Conservation (phyloP, 1,140 invertebrate genomes). For the Tetramorium simillimum region DNA sequence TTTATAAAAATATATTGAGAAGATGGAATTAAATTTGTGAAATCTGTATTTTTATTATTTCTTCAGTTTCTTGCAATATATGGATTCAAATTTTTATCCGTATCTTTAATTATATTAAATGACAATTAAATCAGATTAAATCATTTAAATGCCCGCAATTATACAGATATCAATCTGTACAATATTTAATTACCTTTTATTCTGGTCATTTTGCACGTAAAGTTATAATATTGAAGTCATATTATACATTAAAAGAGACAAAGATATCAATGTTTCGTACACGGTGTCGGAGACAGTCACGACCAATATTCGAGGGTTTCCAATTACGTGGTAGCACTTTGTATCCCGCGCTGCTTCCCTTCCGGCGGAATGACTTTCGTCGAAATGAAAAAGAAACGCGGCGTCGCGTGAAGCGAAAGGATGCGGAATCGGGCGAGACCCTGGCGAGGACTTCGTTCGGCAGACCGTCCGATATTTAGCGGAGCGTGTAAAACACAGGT, state of each 20-base stretch:
- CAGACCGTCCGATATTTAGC: slow-evolving; percentile 51
- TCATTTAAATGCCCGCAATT: neutral
- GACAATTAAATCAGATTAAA: neutral
- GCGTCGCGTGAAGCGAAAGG: slow-evolving; percentile 73
- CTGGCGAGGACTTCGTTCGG: slow-evolving; percentile 46
- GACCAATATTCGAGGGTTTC: slow-evolving; percentile 70
- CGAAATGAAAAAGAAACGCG: slow-evolving; percentile 77
- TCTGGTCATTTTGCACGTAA: neutral
- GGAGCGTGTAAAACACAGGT: slow-evolving; percentile 39
- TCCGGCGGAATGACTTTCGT: slow-evolving; percentile 71
- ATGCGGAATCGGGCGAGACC: slow-evolving; percentile 51
- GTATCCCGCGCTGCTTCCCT: slow-evolving; percentile 64
- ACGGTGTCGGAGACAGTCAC: slow-evolving; percentile 8
- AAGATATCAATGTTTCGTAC: slow-evolving; percentile 50
- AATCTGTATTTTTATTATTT: no score
- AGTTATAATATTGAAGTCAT: neutral
- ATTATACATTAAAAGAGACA: neutral
- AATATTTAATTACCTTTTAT: neutral
- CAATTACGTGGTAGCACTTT: slow-evolving; percentile 73
- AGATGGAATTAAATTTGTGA: no score
- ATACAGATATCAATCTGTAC: neutral
- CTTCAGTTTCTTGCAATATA: no score
- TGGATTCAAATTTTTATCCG: no score
- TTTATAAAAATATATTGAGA: no score
- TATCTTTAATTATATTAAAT: no score